Base-by-base conservation (phyloP, 92 coral and sea anemone genomes). In the Phenganax stokvisi region DNA sequence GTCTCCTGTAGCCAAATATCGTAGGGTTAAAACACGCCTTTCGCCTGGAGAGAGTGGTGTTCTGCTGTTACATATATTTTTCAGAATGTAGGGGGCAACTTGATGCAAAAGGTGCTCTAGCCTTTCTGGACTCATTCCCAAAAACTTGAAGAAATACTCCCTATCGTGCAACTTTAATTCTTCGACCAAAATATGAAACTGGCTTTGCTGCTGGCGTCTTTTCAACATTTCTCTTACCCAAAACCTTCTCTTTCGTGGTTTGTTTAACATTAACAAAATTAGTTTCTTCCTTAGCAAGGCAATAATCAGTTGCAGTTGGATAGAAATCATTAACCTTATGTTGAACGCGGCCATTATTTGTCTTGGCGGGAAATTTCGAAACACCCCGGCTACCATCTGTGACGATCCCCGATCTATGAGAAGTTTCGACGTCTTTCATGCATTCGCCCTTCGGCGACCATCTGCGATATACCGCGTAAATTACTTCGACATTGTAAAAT, bases 141-240 rank as follows among this genome's bases (percentile, higher is more conserved):
- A 71, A 63, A 59, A 88, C 81, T 87, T 56, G 10, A 88, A 88
- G 70, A 88, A 85, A 63, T 85, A 88, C 54, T 88, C 81, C 51
- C 88, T 84, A 83, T 88, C 90, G 17, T 56, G 55, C 3, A 87
- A 81, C 67, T 68, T 72, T 64, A 84, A 57, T 15, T 84, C 87
- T 55, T 80, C 62, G 56, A 79, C 65, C 52, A 84, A 57, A 55
- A 76, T 84, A 30, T 84, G 84, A 76, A 65, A 84, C 59, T 84
- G 82, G 17, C 87, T 84, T 25, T n/a, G 82, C 51, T 75, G 72
- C 65, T 87, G 76, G 59, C 90, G 25, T 56, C 84, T 72, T 54
- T 87, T 84, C 54, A 84, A 65, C 28, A 60, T 77, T 57, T 82
- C 86, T 37, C 84, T 82, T 64, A 86, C 51, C 87, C 90, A 83